Conservation (phyloP, 1,140 invertebrate genomes). For the Pteromalus puparum region DNA sequence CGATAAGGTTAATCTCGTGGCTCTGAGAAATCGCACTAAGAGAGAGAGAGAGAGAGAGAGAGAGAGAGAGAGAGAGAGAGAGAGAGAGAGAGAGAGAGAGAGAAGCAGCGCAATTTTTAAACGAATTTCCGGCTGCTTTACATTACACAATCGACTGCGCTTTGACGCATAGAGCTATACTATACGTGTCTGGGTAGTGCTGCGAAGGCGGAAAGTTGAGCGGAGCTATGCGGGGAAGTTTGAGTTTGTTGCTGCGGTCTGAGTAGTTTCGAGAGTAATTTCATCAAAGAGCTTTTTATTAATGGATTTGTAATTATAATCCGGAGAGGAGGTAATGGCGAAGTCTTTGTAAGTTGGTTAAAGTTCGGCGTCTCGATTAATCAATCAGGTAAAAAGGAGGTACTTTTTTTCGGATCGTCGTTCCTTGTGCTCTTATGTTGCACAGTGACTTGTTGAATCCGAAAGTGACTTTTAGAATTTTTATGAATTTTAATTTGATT, state of each 20-base stretch:
- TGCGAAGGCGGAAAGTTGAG: background rate
- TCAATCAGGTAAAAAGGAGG: too few relatives aligned
- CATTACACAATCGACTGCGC: slow-evolving; percentile 3
- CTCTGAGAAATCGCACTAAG: background rate
- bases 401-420: too few relatives aligned
- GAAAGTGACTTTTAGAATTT: too few relatives aligned
- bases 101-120: slow-evolving; percentile 6
- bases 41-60: background rate
- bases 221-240: background rate
- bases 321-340: too few relatives aligned
- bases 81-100: background rate
- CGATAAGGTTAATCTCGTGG: slow-evolving; percentile 42
- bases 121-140: background rate
- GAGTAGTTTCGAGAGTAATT: background rate
- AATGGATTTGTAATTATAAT: too few relatives aligned
- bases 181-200: too few relatives aligned
- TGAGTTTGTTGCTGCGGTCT: background rate
- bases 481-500: too few relatives aligned
- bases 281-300: background rate
- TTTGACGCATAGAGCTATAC: background rate
- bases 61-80: background rate
- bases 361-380: too few relatives aligned
- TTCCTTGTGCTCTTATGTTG: too few relatives aligned
- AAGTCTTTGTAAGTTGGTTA: too few relatives aligned
- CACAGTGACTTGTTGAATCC: too few relatives aligned